Percentiles rank a stretch among this genome's conserved stretches.
These are phyloP conservation scores for Magallana angulata DNA, from an alignment of 1,140 invertebrate species.

Conservation along the genomic window DNA sequence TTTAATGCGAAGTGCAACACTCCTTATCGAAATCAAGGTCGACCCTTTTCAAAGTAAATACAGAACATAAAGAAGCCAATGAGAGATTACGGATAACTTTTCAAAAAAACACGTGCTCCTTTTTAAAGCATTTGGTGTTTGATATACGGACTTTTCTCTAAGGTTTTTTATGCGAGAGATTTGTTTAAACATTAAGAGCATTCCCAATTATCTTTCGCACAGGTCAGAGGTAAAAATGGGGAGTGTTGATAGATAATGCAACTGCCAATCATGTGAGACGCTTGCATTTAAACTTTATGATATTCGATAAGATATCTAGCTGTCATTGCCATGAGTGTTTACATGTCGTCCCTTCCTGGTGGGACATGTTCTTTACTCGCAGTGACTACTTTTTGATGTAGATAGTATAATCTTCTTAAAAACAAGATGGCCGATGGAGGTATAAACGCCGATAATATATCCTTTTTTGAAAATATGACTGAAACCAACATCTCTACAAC, in stretches of 20 bases:
- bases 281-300: neutral
- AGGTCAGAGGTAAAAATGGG: neutral
- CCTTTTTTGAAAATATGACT: neutral
- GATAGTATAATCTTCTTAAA: neutral
- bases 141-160: too few relatives aligned
- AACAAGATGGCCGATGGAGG: neutral
- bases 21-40: too few relatives aligned
- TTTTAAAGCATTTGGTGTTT: too few relatives aligned
- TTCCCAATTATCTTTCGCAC: too few relatives aligned
- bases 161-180: too few relatives aligned
- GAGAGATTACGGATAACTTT: too few relatives aligned
- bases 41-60: too few relatives aligned
- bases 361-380: neutral
- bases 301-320: neutral
- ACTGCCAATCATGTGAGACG: neutral
- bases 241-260: constrained; percentile 1
- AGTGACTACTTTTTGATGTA: neutral
- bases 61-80: too few relatives aligned
- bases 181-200: too few relatives aligned
- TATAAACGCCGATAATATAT: neutral
- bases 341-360: neutral
- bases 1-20: too few relatives aligned
- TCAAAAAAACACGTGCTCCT: too few relatives aligned
- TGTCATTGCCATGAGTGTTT: neutral
- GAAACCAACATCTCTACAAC: neutral